Conservation (phyloP, 2,113 vertebrate species). For the Anarrhichthys ocellatus region DNA sequence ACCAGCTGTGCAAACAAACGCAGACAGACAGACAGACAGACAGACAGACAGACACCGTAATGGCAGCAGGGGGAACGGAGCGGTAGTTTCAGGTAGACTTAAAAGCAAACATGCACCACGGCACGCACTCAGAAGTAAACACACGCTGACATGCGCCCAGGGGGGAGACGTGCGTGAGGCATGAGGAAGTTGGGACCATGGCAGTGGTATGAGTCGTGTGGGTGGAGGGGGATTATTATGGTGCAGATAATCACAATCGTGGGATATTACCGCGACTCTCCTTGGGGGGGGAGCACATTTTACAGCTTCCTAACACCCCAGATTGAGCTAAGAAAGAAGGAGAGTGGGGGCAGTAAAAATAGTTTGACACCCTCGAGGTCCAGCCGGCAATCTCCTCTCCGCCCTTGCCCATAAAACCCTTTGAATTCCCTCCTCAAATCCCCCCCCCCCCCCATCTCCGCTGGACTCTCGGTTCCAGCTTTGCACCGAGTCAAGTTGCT, state of each 20-base stretch:
- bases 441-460: conserved; percentile 2
- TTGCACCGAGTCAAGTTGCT: conserved; percentile 45
- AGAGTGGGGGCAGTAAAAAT: conserved; percentile 82
- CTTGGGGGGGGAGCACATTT: conserved; percentile 64
- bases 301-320: conserved; percentile 78
- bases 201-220: background rate
- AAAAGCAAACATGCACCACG: conserved; percentile 25
- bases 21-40: conserved; percentile 24
- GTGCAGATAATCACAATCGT: conserved; percentile 38
- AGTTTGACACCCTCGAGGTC: conserved; percentile 83
- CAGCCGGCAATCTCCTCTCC: conserved; percentile 76
- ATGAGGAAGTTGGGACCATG: conserved; percentile 34
- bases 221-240: conserved; percentile 31
- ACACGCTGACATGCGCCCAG: conserved; percentile 16
- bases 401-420: conserved; percentile 79
- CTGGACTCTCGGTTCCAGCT: conserved; percentile 42
- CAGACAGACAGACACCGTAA: conserved; percentile 19
- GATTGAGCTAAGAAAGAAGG: conserved; percentile 72
- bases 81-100: conserved; percentile 53
- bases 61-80: conserved; percentile 37
- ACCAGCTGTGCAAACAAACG: conserved; percentile 81
- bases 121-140: background rate
- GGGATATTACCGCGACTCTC: conserved; percentile 64
- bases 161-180: conserved; percentile 19
- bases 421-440: conserved; percentile 70